A percentile compares a stretch with the other conserved stretches of the same genome.
Conservation (phyloP, 1,140 invertebrate species). For the Prorops nasuta region DNA sequence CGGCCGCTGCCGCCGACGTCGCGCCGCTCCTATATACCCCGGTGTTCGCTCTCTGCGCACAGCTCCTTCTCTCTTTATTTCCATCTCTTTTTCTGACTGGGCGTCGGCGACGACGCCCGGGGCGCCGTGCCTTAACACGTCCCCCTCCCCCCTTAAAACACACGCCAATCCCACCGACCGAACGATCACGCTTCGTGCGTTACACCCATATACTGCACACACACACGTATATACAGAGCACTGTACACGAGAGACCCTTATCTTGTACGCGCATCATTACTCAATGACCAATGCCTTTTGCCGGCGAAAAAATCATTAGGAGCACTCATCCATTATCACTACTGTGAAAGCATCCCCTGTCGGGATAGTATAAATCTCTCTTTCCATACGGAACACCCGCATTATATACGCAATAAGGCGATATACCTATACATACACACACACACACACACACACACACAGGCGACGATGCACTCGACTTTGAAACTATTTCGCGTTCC, state of each 20-base stretch:
- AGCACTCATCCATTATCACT: conserved; percentile 36
- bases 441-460: too few relatives aligned
- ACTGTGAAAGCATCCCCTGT: conserved; percentile 25
- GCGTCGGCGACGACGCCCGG: conserved; percentile 22
- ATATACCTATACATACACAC: too few relatives aligned
- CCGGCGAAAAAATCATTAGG: conserved; percentile 40
- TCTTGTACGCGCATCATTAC: conserved; percentile 38
- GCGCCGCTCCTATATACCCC: conserved; percentile 1
- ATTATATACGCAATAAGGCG: too few relatives aligned
- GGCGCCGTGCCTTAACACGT: conserved; percentile 23
- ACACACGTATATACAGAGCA: conserved; percentile 3
- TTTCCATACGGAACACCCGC: too few relatives aligned
- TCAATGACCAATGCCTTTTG: conserved; percentile 37
- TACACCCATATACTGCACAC: neutral
- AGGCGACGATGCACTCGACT: too few relatives aligned
- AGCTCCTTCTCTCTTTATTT: neutral
- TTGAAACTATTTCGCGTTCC: too few relatives aligned
- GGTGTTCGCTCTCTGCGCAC: neutral
- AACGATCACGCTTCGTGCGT: conserved; percentile 2
- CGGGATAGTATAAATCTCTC: too few relatives aligned
- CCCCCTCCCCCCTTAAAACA: neutral
- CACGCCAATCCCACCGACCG: too few relatives aligned
- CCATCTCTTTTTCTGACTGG: neutral
- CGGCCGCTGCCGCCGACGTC: neutral
- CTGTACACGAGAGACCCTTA: conserved; percentile 27